phyloP scores from a whole-genome alignment of 2,113 vertebrate species.

The Salvelinus fontinalis region DNA sequence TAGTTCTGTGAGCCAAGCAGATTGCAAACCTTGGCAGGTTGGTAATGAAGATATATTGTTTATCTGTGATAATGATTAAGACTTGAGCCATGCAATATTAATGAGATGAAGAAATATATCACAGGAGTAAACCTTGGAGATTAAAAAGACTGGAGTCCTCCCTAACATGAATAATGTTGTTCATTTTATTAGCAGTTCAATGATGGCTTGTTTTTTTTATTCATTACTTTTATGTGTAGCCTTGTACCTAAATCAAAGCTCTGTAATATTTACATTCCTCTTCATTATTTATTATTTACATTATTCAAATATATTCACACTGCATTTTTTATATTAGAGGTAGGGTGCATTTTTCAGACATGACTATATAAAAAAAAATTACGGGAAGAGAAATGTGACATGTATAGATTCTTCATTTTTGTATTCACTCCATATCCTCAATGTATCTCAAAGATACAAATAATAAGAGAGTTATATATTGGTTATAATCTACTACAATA shows the following conservation, averaged over 20 bases:
- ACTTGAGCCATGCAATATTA: slow-evolving; percentile 71
- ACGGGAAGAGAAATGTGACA: neutral
- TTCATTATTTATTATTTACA: slow-evolving; percentile 25
- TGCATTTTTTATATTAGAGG: neutral
- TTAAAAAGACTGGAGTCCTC: slow-evolving; percentile 59
- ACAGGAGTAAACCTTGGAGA: slow-evolving; percentile 61
- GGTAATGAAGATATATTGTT: slow-evolving; percentile 40
- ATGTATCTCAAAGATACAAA: no score
- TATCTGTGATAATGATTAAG: slow-evolving; percentile 61
- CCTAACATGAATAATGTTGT: slow-evolving; percentile 63
- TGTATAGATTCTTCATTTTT: neutral
- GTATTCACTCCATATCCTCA: neutral
- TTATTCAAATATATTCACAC: neutral
- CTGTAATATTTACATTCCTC: slow-evolving; percentile 51
- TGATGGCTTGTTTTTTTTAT: slow-evolving; percentile 35
- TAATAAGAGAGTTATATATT: no score
- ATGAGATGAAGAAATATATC: slow-evolving; percentile 68
- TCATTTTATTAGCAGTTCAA: slow-evolving; percentile 58
- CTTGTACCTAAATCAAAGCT: slow-evolving; percentile 42
- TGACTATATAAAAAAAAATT: no score
- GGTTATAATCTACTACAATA: neutral
- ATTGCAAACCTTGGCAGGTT: slow-evolving; percentile 6
- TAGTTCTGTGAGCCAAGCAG: slow-evolving; percentile 20
- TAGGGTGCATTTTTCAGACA: no score
- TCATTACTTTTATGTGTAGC: slow-evolving; percentile 56